Evolutionary conservation across 2,888 invertebrate genomes (phyloP), one percentile per base, ranked within the genome.

Genomic region (Catotricha subobsoleta): DNA sequence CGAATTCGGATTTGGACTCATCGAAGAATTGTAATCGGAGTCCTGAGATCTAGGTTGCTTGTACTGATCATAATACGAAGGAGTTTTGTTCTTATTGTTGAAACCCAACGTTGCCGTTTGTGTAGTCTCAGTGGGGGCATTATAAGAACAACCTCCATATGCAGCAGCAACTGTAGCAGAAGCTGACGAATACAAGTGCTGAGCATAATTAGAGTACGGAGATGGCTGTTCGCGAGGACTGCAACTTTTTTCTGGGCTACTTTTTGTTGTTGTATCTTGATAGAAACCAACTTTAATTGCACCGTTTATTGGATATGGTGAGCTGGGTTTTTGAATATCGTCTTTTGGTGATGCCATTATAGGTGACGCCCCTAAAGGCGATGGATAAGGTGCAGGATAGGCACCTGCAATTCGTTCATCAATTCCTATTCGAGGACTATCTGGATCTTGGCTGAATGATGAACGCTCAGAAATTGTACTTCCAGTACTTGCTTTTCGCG

Each of bases 221-320:
- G 68, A 67, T 1, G 76, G 74, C 42, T 74, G 78, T 50, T 82
- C 76, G 35, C 80, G 71, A 1, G 83, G 83, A 54, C 82, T 82
- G 53, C 80, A 80, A 48, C 80, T 82, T 54, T 83, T 84, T 49
- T 84, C 83, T 0, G 83, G 83, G 51, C 82, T 83, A 51, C 80
- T 80, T 55, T 81, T 81, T 4, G 78, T 76, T 1, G 81, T 81
- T n/a, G 80, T 75, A 50, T 87, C 87, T 58, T 88, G 87, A 60
- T 88, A 87, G 58, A 88, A 88, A 3, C 87, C 87, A 27, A 84
- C 86, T 49, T 86, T 70, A 5, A 87, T 79, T 4, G 83, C 78
- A 1, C 83, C 83, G 52, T 84, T 84, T n/a, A 80, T 69, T 1
- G 80, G 75, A 1, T 80, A 75, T 54, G 80, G 76, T 1, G 61